Evolutionary conservation across 2,797 vertebrate species (phyloP), one percentile per base, ranked within the genome.

Genomic region (Crenichthys baileyi): DNA sequence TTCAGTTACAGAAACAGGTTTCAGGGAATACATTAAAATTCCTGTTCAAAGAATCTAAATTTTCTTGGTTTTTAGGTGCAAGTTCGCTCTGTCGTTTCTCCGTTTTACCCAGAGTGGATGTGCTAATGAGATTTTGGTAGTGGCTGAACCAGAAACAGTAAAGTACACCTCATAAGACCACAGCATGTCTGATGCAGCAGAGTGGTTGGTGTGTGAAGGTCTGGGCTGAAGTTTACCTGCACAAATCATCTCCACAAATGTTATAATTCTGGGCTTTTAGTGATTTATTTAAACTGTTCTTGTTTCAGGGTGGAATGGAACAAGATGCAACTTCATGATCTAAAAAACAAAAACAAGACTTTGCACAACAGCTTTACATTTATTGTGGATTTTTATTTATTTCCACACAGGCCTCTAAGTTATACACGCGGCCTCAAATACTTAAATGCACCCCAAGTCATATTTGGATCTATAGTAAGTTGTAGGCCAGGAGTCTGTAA

Each of bases 1-100:
- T 84, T 76, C 65, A 83, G 82, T 71, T 67, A 24, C 82, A 73
- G 72, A 80, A 76, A 72, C 56, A 77, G 50, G 65, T 58, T 46
- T 26, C 16, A 76, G 70, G 78, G 72, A 82, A 80, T 53, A 22
- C 44, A 82, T 86, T 81, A 2, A 12, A 79, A 79, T 81, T 70
- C 53, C 70, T 76, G 76, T 82, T 67, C 46, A 29, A 46, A 79
- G 44, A 68, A 63, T n/a, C 56, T 83, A 4, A 2, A 7, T 80
- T 80, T 77, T 26, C 67, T 41, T 26, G 76, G 31, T 68, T 2
- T 56, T 48, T 60, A 75, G 67, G 41, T 73, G 56, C 48, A 71
- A 79, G 79, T 73, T 78, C 63, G 70, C 26, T 71, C 18, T 22
- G 51, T 74, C 4, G 46, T 76, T 84, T 65, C 51, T 11, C 31